Percentiles rank a stretch among this genome's conserved stretches.
phyloP scores from a whole-genome alignment of 2,113 vertebrate species.

The Labeo rohita region DNA sequence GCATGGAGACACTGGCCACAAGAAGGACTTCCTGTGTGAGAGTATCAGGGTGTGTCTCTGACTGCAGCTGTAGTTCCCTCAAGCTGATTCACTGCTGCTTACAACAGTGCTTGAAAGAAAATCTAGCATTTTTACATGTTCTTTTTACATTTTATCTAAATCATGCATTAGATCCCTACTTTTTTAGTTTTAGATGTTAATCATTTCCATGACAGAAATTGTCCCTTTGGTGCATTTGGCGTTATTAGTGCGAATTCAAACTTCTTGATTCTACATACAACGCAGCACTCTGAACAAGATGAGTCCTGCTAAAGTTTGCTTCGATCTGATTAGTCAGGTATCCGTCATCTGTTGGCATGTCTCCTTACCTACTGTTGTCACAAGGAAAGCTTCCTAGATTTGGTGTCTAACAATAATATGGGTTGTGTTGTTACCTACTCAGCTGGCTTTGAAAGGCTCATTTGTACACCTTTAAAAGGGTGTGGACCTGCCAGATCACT shows the following conservation, averaged over 20 bases:
- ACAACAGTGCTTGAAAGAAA: background rate
- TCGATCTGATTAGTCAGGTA: background rate
- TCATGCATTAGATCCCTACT: background rate
- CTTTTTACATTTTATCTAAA: background rate
- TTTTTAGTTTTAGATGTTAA: background rate
- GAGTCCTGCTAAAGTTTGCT: slow-evolving; percentile 7
- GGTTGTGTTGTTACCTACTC: background rate
- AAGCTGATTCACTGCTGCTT: background rate
- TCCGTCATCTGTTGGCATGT: background rate
- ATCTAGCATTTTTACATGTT: background rate
- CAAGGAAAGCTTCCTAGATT: background rate
- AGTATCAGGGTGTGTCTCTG: slow-evolving; percentile 32
- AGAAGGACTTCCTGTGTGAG: slow-evolving; percentile 61
- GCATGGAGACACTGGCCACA: slow-evolving; percentile 43
- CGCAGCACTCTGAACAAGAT: background rate
- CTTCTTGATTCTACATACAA: background rate
- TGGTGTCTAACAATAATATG: background rate
- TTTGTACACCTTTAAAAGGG: background rate
- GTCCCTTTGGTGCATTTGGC: background rate
- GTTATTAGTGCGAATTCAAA: background rate
- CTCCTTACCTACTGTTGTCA: background rate
- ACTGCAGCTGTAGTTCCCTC: slow-evolving; percentile 56
- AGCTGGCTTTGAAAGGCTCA: background rate
- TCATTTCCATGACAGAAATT: background rate
- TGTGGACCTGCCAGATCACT: background rate